Base-by-base conservation (phyloP, 2,888 invertebrate species). In the Rhagonycha fulva region DNA sequence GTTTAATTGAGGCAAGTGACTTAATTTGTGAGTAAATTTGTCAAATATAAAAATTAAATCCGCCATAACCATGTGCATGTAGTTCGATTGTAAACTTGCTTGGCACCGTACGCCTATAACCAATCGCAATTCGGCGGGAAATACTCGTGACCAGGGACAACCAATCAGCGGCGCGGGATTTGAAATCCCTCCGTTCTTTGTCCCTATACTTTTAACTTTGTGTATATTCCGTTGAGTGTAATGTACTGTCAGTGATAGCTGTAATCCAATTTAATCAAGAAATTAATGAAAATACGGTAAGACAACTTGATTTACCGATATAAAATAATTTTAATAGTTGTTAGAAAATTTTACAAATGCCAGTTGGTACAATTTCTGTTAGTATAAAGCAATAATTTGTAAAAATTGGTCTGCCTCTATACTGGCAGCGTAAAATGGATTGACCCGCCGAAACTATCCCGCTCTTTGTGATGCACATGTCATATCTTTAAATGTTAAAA, bases 321-420 rank as follows among this genome's bases (percentile, higher is more conserved):
- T 90, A 90, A 89, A 92, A 91, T 90, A 91, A 91, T 90, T 90
- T 91, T 90, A 93, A 93, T 89, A 92, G 93, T 92, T 83, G 75
- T 76, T 62, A 60, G 32, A 68, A 26, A 77, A 78, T 81, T 84
- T 83, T 84, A 77, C 75, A 73, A 76, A 79, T 78, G 76, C 83
- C 83, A 81, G 81, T 84, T 80, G 32, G 62, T 28, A 74, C 72
- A 80, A 83, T 86, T 88, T 87, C 86, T 85, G 87, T 88, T 87
- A 88, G 81, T 85, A 86, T 83, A 74, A 32, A 68, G 71, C 75
- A 74, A 82, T 84, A 84, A 80, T 63, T 47, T 9, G 72, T 72
- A 81, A 82, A 81, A 80, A 80, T 81, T 80, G 73, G 77, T 71
- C 70, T 78, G 75, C 79, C 75, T 79, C 78, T 66, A 74, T 77